Evolutionary conservation across 2,888 invertebrate species (phyloP).

Genomic region (Elmis aenea): DNA sequence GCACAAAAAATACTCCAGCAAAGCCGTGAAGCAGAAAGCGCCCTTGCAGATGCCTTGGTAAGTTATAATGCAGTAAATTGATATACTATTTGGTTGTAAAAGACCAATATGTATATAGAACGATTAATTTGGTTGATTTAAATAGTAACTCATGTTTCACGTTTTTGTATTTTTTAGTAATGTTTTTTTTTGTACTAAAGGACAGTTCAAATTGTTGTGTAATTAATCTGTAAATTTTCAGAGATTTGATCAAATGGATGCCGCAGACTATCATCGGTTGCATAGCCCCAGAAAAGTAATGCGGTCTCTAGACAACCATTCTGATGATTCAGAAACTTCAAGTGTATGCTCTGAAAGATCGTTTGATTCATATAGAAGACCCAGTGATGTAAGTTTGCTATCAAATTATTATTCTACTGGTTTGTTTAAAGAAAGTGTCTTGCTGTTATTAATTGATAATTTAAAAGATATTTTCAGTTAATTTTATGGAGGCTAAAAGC

Average conservation of each 20-base stretch:
- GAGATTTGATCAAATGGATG: conserved; percentile 35
- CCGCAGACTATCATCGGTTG: conserved; percentile 34
- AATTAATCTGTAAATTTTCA: too few species aligned
- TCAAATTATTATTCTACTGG: conserved; percentile 15
- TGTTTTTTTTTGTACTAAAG: background rate
- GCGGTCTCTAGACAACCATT: conserved; percentile 62
- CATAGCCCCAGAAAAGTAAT: conserved; percentile 38
- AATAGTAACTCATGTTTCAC: background rate
- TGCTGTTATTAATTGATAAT: background rate
- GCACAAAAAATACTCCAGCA: conserved; percentile 81
- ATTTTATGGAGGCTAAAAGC: background rate
- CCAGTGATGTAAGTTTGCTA: conserved; percentile 68
- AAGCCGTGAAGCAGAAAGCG: conserved; percentile 81
- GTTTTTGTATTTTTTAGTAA: background rate
- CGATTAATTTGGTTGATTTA: too few species aligned
- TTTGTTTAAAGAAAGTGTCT: background rate
- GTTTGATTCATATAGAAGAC: conserved; percentile 73
- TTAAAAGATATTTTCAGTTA: too few species aligned
- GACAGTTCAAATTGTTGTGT: too few species aligned
- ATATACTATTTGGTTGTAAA: too few species aligned
- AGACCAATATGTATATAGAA: too few species aligned
- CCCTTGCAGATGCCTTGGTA: conserved; percentile 68
- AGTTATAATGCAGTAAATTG: conserved; percentile 22
- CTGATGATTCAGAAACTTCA: conserved; percentile 89
- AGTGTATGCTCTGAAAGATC: conserved; percentile 92